A percentile compares a stretch with the other conserved stretches of the same genome.
These are phyloP conservation scores for Sebastes matsubarae DNA, from an alignment of 2,797 vertebrate genomes.

Conservation along the genomic window DNA sequence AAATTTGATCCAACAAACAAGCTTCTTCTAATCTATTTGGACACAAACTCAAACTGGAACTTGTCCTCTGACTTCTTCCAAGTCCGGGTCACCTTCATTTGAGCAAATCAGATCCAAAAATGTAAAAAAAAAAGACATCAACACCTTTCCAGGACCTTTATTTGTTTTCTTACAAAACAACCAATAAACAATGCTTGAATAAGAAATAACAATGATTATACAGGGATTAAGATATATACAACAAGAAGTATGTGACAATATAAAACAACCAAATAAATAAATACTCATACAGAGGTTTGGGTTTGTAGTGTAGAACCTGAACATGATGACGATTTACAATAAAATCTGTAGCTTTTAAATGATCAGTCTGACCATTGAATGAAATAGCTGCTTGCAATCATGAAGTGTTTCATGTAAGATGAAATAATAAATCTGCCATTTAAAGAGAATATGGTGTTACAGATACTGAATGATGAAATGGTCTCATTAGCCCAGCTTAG, in stretches of 20 bases:
- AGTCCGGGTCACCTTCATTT: not conserved
- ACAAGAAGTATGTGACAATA: conserved; percentile 57
- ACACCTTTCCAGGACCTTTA: conserved; percentile 44
- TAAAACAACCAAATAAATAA: conserved; percentile 78
- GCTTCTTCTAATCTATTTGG: too few relatives aligned
- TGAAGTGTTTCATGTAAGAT: not conserved
- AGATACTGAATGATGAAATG: not conserved
- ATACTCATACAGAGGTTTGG: conserved; percentile 45
- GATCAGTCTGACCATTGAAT: not conserved
- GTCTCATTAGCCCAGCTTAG: not conserved
- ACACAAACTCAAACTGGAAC: too few relatives aligned
- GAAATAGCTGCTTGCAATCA: conserved; percentile 23
- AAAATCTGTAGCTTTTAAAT: not conserved
- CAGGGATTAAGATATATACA: conserved; percentile 69
- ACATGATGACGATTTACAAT: not conserved
- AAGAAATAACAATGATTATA: conserved; percentile 47
- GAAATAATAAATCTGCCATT: not conserved
- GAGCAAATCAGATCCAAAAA: not conserved
- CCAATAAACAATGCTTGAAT: conserved; percentile 44
- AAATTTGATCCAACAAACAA: too few relatives aligned
- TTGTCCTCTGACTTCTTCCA: not conserved
- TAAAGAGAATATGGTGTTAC: not conserved
- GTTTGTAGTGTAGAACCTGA: conserved; percentile 11
- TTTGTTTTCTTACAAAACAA: conserved; percentile 67
- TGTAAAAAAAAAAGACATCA: not conserved